Evolutionary conservation across 2,888 invertebrate species (phyloP), one percentile per base, ranked within the genome.

Genomic region (Tetramorium bicarinatum): DNA sequence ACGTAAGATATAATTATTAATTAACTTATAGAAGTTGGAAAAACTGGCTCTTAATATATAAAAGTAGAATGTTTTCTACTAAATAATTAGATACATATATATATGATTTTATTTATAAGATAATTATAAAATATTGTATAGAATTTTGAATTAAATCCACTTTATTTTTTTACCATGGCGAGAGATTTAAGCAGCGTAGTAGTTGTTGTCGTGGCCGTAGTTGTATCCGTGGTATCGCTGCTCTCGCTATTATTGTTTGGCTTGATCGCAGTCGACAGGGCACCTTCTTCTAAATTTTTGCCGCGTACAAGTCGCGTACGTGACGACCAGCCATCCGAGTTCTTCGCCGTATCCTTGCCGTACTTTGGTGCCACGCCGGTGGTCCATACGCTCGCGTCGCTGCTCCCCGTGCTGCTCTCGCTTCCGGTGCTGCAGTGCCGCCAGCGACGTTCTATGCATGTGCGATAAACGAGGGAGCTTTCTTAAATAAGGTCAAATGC

Each of bases 331-430:
- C 89, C 85, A 44, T 93, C 92, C 72, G 90, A 83, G 82, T 89
- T 90, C 80, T 91, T 92, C 6, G 87, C 82, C 76, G 91, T 92
- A 9, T 84, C 85, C 61, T 88, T 90, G 25, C 84, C 72, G 18
- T 89, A 72, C 67, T 93, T 93, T 0, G 91, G 92, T 6, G 87
- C 89, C 7, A 94, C 89, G 0, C 93, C 94, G 3, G 94, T 94
- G 4, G 94, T 94, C 94, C 94, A 94, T 13, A 94, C 90, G 82
- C 93, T 91, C 3, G 92, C 89, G 54, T 94, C 94, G 88, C 94
- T 94, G 85, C 94, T 94, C 8, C 93, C 94, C 3, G 94, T 94
- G 77, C 94, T 94, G 89, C 93, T 94, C 81, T 94, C 94, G 83
- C 94, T 94, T 87, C 93, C 94, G 71, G 92, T 94, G 71, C 94